phyloP scores from a whole-genome alignment of 2,797 vertebrate genomes.

The Spatula clypeata region DNA sequence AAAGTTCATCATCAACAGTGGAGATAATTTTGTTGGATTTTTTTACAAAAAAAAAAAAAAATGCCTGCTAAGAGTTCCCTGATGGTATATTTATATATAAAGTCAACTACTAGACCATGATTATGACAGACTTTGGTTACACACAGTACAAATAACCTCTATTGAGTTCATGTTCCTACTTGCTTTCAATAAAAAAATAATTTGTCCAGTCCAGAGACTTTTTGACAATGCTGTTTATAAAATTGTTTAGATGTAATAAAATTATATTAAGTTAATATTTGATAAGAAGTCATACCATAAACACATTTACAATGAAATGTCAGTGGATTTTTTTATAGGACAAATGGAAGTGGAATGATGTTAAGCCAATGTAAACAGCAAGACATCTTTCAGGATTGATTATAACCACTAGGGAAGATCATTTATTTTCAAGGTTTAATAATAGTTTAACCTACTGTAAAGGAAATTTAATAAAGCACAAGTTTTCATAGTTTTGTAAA shows the following conservation, averaged over 20 bases:
- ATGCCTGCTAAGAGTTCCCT: neutral
- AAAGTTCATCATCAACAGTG: neutral
- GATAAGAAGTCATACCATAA: neutral
- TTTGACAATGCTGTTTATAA: slow-evolving; percentile 15
- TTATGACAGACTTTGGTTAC: slow-evolving; percentile 10
- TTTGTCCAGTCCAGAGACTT: neutral
- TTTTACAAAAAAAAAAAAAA: neutral
- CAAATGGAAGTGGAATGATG: slow-evolving; percentile 34
- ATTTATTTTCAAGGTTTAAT: slow-evolving; percentile 48
- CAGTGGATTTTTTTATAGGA: neutral
- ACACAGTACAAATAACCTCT: neutral
- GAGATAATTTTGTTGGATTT: neutral
- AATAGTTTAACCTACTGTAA: neutral
- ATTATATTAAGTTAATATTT: slow-evolving; percentile 19
- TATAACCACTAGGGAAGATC: neutral
- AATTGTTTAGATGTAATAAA: slow-evolving; percentile 11
- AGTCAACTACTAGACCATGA: neutral
- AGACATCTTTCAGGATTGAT: slow-evolving; percentile 6
- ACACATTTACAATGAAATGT: slow-evolving; percentile 6
- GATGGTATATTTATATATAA: neutral
- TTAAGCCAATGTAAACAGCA: slow-evolving; percentile 25
- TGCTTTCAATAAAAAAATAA: neutral
- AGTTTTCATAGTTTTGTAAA: slow-evolving; percentile 6
- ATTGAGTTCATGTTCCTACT: neutral
- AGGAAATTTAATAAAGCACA: neutral